Conservation (phyloP, 2,113 vertebrate genomes). For the Cettia cetti region DNA sequence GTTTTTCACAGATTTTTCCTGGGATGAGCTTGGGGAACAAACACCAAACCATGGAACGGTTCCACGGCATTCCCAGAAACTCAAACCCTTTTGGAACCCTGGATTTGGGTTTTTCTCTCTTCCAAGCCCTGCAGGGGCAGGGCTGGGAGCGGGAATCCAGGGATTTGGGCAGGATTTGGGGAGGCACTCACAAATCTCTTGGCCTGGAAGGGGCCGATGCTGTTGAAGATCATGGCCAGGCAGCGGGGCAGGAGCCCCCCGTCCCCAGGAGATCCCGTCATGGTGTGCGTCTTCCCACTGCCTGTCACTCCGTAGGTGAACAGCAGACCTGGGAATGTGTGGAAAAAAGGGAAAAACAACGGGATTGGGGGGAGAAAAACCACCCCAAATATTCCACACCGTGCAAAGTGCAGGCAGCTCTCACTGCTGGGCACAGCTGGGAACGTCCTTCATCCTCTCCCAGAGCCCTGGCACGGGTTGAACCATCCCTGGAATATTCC, state of each 20-base stretch:
- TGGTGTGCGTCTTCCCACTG: slow-evolving; percentile 95
- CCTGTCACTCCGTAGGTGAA: slow-evolving; percentile 96
- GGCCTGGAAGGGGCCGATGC: slow-evolving; percentile 87
- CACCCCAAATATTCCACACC: rapidly evolving
- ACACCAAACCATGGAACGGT: no score
- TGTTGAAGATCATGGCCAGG: slow-evolving; percentile 95
- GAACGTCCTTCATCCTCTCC: rapidly evolving
- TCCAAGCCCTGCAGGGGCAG: no score
- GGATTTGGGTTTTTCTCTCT: background rate
- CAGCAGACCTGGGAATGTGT: slow-evolving; percentile 82
- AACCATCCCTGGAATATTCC: background rate
- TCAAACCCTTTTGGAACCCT: background rate
- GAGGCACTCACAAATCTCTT: slow-evolving; percentile 86
- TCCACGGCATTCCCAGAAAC: background rate
- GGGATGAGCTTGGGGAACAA: no score
- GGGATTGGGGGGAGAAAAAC: rapidly evolving
- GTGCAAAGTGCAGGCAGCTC: rapidly evolving
- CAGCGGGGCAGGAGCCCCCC: slow-evolving; percentile 92
- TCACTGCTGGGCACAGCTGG: rapidly evolving
- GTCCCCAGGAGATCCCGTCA: slow-evolving; percentile 91
- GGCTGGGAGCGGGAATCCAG: background rate
- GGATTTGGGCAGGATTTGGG: background rate
- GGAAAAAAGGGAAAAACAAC: background rate
- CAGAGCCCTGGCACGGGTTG: background rate
- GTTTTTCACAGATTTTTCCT: background rate